These are phyloP conservation scores for Aix galericulata DNA, from an alignment of 2,113 vertebrate species.

Conservation along the genomic window DNA sequence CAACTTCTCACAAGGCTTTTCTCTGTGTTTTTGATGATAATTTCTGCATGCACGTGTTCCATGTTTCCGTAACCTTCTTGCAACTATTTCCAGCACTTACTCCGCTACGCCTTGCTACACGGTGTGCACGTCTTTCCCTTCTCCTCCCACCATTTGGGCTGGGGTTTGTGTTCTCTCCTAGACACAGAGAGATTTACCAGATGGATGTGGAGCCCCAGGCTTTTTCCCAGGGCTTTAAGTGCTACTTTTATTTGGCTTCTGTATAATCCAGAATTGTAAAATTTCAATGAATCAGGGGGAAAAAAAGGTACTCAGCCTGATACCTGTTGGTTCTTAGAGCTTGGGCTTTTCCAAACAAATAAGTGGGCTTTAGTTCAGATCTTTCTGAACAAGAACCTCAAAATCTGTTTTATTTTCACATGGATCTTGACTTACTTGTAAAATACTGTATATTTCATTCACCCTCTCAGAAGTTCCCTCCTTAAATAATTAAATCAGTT, in stretches of 20 bases:
- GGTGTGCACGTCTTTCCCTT: fast-evolving
- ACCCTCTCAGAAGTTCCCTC: neutral
- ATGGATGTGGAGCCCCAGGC: neutral
- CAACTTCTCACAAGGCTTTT: neutral
- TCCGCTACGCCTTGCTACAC: fast-evolving
- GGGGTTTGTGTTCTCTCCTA: neutral
- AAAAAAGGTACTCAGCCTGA: neutral
- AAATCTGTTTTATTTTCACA: neutral
- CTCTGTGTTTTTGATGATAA: neutral
- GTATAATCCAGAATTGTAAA: neutral
- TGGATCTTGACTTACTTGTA: neutral
- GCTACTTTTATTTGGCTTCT: neutral
- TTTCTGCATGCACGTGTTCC: neutral
- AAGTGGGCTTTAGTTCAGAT: neutral
- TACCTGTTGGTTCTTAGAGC: neutral
- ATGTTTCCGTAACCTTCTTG: neutral
- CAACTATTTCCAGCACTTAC: neutral
- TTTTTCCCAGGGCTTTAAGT: neutral
- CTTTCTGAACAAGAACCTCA: neutral
- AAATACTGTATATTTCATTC: neutral
- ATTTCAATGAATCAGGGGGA: neutral
- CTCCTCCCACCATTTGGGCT: neutral
- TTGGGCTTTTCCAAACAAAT: neutral
- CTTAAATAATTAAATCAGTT: neutral
- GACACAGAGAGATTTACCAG: neutral